Evolutionary conservation across 2,888 invertebrate genomes (phyloP), one percentile per base, ranked within the genome.

Genomic region (Calameuta idolon): DNA sequence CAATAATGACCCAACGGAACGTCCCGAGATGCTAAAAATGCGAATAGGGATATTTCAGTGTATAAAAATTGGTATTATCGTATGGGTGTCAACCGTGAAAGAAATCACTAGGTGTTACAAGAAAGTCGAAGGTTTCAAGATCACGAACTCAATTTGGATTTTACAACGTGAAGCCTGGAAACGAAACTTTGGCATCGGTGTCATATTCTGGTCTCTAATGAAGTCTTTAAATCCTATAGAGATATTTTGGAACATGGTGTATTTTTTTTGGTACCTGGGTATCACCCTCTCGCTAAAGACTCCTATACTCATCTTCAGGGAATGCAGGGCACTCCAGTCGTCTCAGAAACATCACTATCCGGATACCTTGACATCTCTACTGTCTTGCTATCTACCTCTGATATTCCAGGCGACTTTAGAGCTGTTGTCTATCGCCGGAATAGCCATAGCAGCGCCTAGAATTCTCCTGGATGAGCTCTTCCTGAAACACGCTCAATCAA

Each of bases 1-100:
- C 34, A 94, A 95, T 85, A 95, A 96, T 82, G 97, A 97, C 89
- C 96, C 96, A 0, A 92, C 95, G 9, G 96, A 96, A 88, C 94
- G 95, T 78, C 95, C 96, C 0, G 93, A 94, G 79, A 93, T 95
- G 0, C 87, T 94, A 30, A 95, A 95, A 86, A 93, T 93, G 11
- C 89, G 93, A 33, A 94, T 94, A 0, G 94, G 94, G 11, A 90
- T 94, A 0, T 94, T 93, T 76, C 93, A 94, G 82, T 94, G 95
- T 35, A 88, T 94, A 1, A 95, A 95, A 0, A 92, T 96, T 71
- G 86, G 93, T 0, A 85, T 96, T 1, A 95, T 96, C 85, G 94
- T 95, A 4, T 87, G 94, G 1, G 94, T 95, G 0, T 94, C 95
- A 74, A 94, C 94, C 0, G 83, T 94, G 0, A 94, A 94, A 83